Evolutionary conservation across 92 coral and sea anemone genomes (phyloP), one percentile per base, ranked within the genome.

Genomic region (Chrysogorgia sp.): DNA sequence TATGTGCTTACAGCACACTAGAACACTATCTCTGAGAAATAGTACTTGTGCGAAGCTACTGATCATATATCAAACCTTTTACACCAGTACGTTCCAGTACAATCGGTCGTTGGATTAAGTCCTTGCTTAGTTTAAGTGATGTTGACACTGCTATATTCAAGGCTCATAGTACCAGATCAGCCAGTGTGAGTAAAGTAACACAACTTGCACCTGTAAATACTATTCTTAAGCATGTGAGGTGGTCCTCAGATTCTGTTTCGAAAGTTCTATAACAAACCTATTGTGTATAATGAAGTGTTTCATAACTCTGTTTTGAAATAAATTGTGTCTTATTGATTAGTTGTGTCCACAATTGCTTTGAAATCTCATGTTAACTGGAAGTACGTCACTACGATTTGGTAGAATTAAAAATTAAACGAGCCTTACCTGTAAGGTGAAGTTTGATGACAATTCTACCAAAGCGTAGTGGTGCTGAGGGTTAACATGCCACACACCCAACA

Each of bases 91-190:
- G 58, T 48, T 26, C 70, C 12, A 76, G 77, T 34, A 75, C 83
- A 1, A 66, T 83, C 32, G 77, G 69, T 1, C 77, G 78, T 22
- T 83, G 83, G 67, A 83, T 83, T 52, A 83, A 63, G 41, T 32
- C 40, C n/a, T 31, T 70, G 34, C 55, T 82, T 28, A 29, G 21
- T 13, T 19, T 34, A 26, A 71, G 80, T 72, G 85, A 70, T 71
- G 52, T 81, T 25, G 85, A 81, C 37, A 52, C 79, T 20, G 58
- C 10, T 21, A 69, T 7, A 5, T 81, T 81, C 53, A 52, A 52
- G 25, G 86, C 86, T 59, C 81, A 81, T 41, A 81, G 86, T 57
- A 72, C 72, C n/a, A 40, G 86, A 22, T 26, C 84, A 3, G 83
- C 87, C 21, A 22, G 50, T 50, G 55, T 53, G 0, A 30, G 30